Conservation (phyloP, 2,888 invertebrate genomes). For the Caradrina clavipalpis region DNA sequence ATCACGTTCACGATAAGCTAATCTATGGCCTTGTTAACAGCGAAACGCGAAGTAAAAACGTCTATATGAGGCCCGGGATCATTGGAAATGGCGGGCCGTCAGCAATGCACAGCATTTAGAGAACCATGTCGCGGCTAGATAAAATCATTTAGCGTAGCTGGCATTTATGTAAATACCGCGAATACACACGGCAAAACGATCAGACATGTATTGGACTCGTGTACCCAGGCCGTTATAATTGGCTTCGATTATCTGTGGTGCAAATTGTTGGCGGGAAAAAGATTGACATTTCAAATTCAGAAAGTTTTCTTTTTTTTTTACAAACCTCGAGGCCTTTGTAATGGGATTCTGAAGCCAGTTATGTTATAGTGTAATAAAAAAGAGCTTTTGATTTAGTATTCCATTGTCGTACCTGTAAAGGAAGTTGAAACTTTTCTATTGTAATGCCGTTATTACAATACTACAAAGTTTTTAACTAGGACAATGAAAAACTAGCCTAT, state of each 20-base stretch:
- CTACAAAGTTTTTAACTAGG: conserved; percentile 55
- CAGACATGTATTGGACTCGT: conserved; percentile 44
- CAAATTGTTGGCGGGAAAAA: conserved; percentile 44
- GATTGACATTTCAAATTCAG: conserved; percentile 21
- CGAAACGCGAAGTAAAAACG: conserved; percentile 56
- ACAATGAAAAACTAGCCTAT: conserved; percentile 59
- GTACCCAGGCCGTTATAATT: conserved; percentile 52
- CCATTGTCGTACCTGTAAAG: conserved; percentile 51
- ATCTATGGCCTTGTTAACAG: conserved; percentile 56
- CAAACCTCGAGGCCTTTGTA: background rate
- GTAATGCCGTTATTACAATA: conserved; percentile 44
- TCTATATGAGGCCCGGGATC: conserved; percentile 40
- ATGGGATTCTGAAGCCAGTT: conserved; percentile 1
- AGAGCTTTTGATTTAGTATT: conserved; percentile 52
- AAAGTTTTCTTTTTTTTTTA: conserved; percentile 8
- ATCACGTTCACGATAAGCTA: conserved; percentile 53
- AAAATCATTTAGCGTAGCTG: conserved; percentile 63
- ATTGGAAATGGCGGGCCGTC: conserved; percentile 52
- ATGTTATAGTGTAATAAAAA: conserved; percentile 17
- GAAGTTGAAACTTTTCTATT: conserved; percentile 59
- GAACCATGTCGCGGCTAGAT: conserved; percentile 59
- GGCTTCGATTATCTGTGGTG: conserved; percentile 48
- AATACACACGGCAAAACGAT: conserved; percentile 50
- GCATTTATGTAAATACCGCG: conserved; percentile 62
- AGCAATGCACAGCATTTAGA: conserved; percentile 58